Base-by-base conservation (phyloP, 2,113 vertebrate species). In the Accipiter cooperii region DNA sequence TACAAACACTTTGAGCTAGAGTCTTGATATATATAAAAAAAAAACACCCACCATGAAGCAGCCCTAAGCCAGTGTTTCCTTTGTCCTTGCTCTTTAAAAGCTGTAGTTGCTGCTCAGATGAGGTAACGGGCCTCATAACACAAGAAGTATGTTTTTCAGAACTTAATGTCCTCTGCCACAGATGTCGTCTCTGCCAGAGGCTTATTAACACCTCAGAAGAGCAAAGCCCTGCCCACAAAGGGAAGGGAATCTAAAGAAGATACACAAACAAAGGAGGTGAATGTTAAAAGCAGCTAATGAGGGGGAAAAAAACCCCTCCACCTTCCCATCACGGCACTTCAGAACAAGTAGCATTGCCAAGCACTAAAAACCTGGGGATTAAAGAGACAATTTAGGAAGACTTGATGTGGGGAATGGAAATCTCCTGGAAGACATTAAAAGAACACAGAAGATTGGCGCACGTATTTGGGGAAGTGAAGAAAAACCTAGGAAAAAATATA, bases 201-300 rank as follows among this genome's bases (percentile, higher is more conserved):
- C 96, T 97, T 96, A 97, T 97, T 97, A 97, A 97, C 97, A 97
- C 97, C 96, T 97, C 92, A 91, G 96, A 96, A 95, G 95, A 96
- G 96, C 96, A 97, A 97, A 97, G 95, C 88, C 96, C 93, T 96
- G 96, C 94, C 97, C 97, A 97, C 96, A 97, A 97, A 97, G 94
- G 88, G 92, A 97, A 87, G 76, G 85, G 95, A 96, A 93, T 97
- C 96, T 97, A 94, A 97, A 96, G 96, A 97, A 97, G 97, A 97
- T 97, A 96, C 97, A 96, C 96, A 97, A 97, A 97, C 97, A 97
- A 97, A 97, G 96, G 97, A 97, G 97, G 95, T 97, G 97, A 97
- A 97, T 97, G 96, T 96, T 97, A 97, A 97, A 97, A 97, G 97
- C 96, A 93, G 94, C 96, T 97, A 97, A 97, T 97, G 97, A 97